A percentile compares a stretch with the other conserved stretches of the same genome.
Evolutionary conservation across 2,797 vertebrate species (phyloP).

Genomic region (Anabas testudineus): DNA sequence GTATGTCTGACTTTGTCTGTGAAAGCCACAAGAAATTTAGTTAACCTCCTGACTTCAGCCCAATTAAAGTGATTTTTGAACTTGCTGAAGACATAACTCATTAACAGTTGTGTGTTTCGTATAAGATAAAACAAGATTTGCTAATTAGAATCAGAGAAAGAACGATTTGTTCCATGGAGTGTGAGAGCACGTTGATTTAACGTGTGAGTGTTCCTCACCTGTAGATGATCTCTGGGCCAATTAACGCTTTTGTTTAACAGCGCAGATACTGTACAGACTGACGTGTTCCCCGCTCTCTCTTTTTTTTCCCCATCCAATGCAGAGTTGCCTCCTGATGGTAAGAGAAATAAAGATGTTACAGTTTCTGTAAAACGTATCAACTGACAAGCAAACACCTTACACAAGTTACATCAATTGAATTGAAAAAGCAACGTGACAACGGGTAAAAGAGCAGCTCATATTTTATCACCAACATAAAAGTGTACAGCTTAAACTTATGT

Average conservation of each 20-base stretch:
- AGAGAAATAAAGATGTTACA: constrained; percentile 72
- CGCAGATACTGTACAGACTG: constrained; percentile 60
- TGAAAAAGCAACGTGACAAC: constrained; percentile 47
- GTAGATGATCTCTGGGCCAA: constrained; percentile 54
- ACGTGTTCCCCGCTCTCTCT: constrained; percentile 54
- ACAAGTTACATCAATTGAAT: constrained; percentile 61
- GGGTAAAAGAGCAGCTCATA: constrained; percentile 53
- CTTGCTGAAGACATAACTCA: constrained; percentile 43
- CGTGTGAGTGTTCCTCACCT: constrained; percentile 58
- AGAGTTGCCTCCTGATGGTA: constrained; percentile 86
- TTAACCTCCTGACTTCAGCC: constrained; percentile 23
- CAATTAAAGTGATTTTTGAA: constrained; percentile 20
- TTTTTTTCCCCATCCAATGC: constrained; percentile 45
- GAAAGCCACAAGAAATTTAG: constrained; percentile 19
- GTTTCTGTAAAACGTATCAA: constrained; percentile 64
- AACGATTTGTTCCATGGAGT: constrained; percentile 42
- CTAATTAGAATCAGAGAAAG: constrained; percentile 36
- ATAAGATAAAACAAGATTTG: constrained; percentile 2
- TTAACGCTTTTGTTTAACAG: constrained; percentile 66
- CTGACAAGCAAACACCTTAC: constrained; percentile 77
- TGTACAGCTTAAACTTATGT: constrained; percentile 13
- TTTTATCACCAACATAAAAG: constrained; percentile 54
- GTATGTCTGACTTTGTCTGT: constrained; percentile 16
- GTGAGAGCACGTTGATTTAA: constrained; percentile 57
- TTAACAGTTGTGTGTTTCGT: constrained; percentile 43